Evolutionary conservation across 2,888 invertebrate species (phyloP).

Genomic region (Drosophila flavopinicola): DNA sequence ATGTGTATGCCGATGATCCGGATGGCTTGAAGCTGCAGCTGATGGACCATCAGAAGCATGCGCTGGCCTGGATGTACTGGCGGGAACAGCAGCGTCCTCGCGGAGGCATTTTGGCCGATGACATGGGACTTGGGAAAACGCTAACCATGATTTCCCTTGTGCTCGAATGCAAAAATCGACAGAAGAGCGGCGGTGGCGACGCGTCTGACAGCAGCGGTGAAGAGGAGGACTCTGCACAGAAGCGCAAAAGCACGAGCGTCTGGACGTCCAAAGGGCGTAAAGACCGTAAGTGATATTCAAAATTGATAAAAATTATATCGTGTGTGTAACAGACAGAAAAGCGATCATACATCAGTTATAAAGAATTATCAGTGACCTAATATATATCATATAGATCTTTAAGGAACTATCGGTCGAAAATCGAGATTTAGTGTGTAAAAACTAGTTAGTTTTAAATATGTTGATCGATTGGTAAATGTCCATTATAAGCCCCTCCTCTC

Average conservation of each 20-base stretch:
- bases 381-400: no score
- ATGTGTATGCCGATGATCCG: conserved; percentile 87
- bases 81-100: conserved; percentile 93
- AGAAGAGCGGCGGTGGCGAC: conserved; percentile 51
- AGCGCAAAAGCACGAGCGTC: conserved; percentile 24
- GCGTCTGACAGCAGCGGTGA: conserved; percentile 63
- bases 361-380: background rate
- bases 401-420: no score
- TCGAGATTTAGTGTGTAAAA: no score
- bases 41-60: conserved; percentile 94
- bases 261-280: conserved; percentile 81
- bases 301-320: no score
- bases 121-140: conserved; percentile 87
- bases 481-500: no score
- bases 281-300: conserved; percentile 70
- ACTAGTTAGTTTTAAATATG: no score
- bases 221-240: conserved; percentile 42
- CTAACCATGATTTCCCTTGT: conserved; percentile 92
- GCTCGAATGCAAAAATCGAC: conserved; percentile 85
- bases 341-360: no score
- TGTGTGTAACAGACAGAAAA: no score
- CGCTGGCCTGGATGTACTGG: conserved; percentile 95
- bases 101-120: conserved; percentile 93
- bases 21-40: conserved; percentile 87
- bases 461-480: no score